phyloP scores from a whole-genome alignment of 2,888 invertebrate species.

The Ptilodon capucinus region DNA sequence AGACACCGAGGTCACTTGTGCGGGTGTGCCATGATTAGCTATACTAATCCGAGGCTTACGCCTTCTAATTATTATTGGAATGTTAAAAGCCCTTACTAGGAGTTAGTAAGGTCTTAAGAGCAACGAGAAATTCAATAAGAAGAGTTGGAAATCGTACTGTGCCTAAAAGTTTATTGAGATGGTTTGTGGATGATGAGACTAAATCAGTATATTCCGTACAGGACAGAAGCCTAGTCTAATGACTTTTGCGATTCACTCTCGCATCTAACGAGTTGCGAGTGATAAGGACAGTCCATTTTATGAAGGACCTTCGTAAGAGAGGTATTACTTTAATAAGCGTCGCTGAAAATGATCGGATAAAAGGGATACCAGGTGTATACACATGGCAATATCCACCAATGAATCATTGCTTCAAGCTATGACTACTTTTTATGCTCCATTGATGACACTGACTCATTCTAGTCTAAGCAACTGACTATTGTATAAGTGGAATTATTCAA shows the following conservation, averaged over 20 bases:
- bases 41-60: not conserved
- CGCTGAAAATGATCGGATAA: no score
- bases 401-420: not conserved
- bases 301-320: no score
- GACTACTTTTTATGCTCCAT: not conserved
- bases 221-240: no score
- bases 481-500: not conserved
- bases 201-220: no score
- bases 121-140: not conserved
- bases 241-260: no score
- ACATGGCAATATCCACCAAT: not conserved
- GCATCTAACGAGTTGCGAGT: no score
- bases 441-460: not conserved
- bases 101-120: not conserved
- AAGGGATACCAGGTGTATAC: no score
- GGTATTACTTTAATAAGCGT: no score
- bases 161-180: not conserved
- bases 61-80: not conserved
- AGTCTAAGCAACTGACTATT: not conserved
- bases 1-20: slow-evolving; percentile 46
- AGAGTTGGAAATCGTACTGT: not conserved
- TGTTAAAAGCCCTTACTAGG: no score
- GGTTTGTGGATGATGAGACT: no score
- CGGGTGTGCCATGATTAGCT: slow-evolving; percentile 18
- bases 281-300: no score